phyloP scores from a whole-genome alignment of 2,797 vertebrate species.

The Falco concolor region DNA sequence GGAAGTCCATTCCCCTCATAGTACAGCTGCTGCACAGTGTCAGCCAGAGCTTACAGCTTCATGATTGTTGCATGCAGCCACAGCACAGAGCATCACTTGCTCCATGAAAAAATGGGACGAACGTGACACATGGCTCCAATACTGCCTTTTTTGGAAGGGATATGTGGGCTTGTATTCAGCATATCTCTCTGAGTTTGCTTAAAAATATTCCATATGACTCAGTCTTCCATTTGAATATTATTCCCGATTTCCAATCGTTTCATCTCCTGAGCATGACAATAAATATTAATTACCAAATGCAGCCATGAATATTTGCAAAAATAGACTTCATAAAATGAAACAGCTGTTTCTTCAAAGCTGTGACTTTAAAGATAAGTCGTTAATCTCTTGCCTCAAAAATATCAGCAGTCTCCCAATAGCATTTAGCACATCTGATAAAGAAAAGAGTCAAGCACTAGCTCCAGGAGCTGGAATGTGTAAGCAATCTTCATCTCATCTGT shows the following conservation, averaged over 20 bases:
- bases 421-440: constrained; percentile 1
- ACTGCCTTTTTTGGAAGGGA: not conserved
- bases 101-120: not conserved
- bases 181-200: constrained; percentile 17
- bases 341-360: not conserved
- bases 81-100: not conserved
- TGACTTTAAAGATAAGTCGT: constrained; percentile 2
- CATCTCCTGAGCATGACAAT: not conserved
- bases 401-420: not conserved
- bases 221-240: not conserved
- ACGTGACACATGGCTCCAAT: not conserved
- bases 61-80: not conserved
- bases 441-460: not conserved
- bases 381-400: not conserved
- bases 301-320: not conserved
- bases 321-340: not conserved
- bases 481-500: constrained; percentile 39
- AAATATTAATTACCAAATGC: constrained; percentile 1
- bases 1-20: not conserved
- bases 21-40: not conserved
- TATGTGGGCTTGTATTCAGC: not conserved
- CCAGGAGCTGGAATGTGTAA: constrained; percentile 34
- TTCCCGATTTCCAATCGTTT: not conserved
- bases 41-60: not conserved
- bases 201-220: not conserved